Evolutionary conservation across 2,888 invertebrate species (phyloP), one percentile per base, ranked within the genome.

Genomic region (Drosophila aldrichi): DNA sequence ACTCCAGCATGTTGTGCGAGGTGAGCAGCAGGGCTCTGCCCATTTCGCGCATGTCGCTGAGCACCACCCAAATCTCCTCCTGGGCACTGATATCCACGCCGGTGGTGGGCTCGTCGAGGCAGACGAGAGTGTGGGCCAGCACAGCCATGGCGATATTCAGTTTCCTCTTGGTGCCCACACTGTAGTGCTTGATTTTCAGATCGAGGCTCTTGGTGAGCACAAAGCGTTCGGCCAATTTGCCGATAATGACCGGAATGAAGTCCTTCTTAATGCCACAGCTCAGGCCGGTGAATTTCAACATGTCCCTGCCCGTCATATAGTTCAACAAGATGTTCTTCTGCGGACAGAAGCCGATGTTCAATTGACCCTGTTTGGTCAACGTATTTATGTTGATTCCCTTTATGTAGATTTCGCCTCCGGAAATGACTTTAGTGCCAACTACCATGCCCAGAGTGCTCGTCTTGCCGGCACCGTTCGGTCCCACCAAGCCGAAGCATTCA

Each of bases 361-460:
- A 92, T 70, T 95, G 94, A 1, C 95, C 94, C 56, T 92, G 84
- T 49, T 93, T 94, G 79, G 94, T 93, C 25, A 94, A 81, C 0
- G 68, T 93, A 77, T 94, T 93, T 2, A 94, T 92, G 1, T 93
- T 94, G 54, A 92, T 79, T 2, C 95, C 94, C 70, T 94, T 93
- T 16, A 97, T 94, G 92, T 93, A 96, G 2, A 95, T 96, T 66
- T 95, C 94, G 0, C 97, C 97, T 41, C 94, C 93, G 0, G 96
- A 94, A 12, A 96, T 94, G 5, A 92, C 90, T 79, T 95, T 95
- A 87, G 96, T 97, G 0, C 97, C 97, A 64, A 97, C 97, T 74
- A 97, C 93, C 96, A 97, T 96, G 92, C 96, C 96, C 91, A 98
- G 97, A 0, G 97, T 97, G 2, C 95, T 95, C 0, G 97, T 96